Evolutionary conservation across 2,888 invertebrate genomes (phyloP).

Genomic region (Pyrochroa serraticornis): DNA sequence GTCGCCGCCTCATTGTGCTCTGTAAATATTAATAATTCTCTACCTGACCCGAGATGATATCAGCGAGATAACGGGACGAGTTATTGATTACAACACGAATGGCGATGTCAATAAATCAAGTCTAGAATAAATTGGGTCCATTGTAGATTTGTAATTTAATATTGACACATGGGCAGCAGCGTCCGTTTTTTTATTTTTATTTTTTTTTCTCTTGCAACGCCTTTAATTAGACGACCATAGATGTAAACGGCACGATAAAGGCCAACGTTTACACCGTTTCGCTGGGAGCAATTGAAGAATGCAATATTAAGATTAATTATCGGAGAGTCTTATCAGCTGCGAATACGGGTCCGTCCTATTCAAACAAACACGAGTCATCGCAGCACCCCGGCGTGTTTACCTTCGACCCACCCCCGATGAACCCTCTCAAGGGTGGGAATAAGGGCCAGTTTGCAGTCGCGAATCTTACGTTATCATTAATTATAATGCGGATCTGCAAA

Average conservation of each 20-base stretch:
- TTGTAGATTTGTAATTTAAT: slow-evolving; percentile 41
- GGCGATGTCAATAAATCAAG: slow-evolving; percentile 28
- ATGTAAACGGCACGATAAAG: slow-evolving; percentile 43
- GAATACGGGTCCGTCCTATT: slow-evolving; percentile 53
- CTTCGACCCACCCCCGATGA: slow-evolving; percentile 27
- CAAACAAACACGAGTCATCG: slow-evolving; percentile 56
- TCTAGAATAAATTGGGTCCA: slow-evolving; percentile 31
- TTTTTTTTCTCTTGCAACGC: slow-evolving; percentile 19
- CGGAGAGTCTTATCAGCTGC: slow-evolving; percentile 48
- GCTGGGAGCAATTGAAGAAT: slow-evolving; percentile 51
- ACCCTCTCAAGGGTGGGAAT: slow-evolving; percentile 23
- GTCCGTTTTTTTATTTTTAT: slow-evolving; percentile 29
- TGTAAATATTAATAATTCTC: slow-evolving; percentile 15
- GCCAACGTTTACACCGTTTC: slow-evolving; percentile 4
- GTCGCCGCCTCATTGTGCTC: neutral
- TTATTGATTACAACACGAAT: slow-evolving; percentile 32
- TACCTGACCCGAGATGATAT: slow-evolving; percentile 22
- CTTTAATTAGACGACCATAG: slow-evolving; percentile 42
- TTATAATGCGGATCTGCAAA: slow-evolving; percentile 51
- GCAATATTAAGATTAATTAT: slow-evolving; percentile 59
- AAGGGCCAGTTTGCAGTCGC: slow-evolving; percentile 26
- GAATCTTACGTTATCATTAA: slow-evolving; percentile 50
- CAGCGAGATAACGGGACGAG: slow-evolving; percentile 10
- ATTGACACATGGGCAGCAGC: slow-evolving; percentile 39
- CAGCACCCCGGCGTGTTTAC: slow-evolving; percentile 40